phyloP scores from a whole-genome alignment of 2,888 invertebrate species.

The Tricholauxania praeusta region DNA sequence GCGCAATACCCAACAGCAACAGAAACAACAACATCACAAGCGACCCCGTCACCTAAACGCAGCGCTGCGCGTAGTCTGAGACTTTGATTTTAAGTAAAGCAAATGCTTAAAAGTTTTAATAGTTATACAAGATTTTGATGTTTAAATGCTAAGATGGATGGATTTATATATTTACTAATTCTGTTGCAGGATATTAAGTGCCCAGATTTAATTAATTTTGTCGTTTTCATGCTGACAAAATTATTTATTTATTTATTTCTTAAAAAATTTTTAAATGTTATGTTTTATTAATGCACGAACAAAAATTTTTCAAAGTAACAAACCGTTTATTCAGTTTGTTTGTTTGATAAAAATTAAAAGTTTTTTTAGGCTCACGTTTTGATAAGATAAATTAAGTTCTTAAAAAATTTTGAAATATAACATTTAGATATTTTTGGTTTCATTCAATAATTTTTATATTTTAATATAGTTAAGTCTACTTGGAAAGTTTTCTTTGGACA shows the following conservation, averaged over 20 bases:
- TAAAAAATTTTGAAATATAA: too few relatives aligned
- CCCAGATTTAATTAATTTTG: constrained; percentile 1
- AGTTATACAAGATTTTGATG: background rate
- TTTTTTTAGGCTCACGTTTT: background rate
- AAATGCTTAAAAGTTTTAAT: background rate
- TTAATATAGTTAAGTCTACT: too few relatives aligned
- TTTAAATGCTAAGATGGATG: background rate
- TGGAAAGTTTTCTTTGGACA: too few relatives aligned
- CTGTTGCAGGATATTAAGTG: background rate
- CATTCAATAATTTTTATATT: too few relatives aligned
- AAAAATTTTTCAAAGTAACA: background rate
- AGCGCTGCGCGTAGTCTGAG: constrained; percentile 50
- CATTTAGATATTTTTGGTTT: too few relatives aligned
- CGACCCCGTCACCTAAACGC: constrained; percentile 46
- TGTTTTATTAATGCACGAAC: background rate
- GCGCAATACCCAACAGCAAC: constrained; percentile 40
- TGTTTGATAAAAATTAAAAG: background rate
- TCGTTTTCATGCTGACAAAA: background rate
- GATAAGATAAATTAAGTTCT: too few relatives aligned
- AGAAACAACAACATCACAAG: background rate
- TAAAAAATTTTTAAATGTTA: background rate
- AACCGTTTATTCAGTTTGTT: background rate
- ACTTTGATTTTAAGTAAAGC: constrained; percentile 40
- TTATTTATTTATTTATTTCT: background rate
- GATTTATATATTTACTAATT: background rate